These are phyloP conservation scores for Fragariocoptes setiger DNA, from an alignment of 1,140 invertebrate species.

Conservation along the genomic window DNA sequence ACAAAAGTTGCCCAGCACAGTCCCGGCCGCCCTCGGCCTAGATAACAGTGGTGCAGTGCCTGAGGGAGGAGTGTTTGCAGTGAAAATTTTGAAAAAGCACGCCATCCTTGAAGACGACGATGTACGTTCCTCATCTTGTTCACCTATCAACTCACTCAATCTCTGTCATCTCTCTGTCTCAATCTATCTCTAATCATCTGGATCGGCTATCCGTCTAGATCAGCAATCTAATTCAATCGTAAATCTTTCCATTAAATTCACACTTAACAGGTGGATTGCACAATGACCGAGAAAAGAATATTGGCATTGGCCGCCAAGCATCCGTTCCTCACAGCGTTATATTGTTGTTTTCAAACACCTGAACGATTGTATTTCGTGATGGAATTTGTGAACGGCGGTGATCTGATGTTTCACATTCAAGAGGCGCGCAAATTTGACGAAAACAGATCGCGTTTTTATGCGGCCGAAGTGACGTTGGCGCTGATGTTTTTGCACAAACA, in stretches of 20 bases:
- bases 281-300: slow-evolving; percentile 92
- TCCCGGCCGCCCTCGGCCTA: too few species aligned
- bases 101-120: slow-evolving; percentile 97
- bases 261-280: too few species aligned
- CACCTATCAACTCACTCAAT: too few species aligned
- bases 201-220: too few species aligned
- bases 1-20: too few species aligned
- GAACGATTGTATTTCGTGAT: slow-evolving; percentile 91
- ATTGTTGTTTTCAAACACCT: slow-evolving; percentile 91
- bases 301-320: slow-evolving; percentile 77
- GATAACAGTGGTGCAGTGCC: too few species aligned
- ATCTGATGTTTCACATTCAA: slow-evolving; percentile 99
- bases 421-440: slow-evolving; percentile 91
- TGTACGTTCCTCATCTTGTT: too few species aligned
- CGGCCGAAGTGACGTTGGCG: slow-evolving; percentile 96
- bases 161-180: too few species aligned
- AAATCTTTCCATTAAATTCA: too few species aligned
- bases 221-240: too few species aligned
- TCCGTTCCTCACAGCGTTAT: slow-evolving; percentile 86
- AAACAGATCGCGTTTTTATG: slow-evolving; percentile 76
- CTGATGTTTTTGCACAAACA: slow-evolving; percentile 84
- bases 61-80: slow-evolving; percentile 79
- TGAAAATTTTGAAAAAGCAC: slow-evolving; percentile 93
- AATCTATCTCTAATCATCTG: too few species aligned
- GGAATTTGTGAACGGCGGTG: slow-evolving; percentile 97